Evolutionary conservation across 1,140 invertebrate species (phyloP).

Genomic region (Fragariocoptes setiger): DNA sequence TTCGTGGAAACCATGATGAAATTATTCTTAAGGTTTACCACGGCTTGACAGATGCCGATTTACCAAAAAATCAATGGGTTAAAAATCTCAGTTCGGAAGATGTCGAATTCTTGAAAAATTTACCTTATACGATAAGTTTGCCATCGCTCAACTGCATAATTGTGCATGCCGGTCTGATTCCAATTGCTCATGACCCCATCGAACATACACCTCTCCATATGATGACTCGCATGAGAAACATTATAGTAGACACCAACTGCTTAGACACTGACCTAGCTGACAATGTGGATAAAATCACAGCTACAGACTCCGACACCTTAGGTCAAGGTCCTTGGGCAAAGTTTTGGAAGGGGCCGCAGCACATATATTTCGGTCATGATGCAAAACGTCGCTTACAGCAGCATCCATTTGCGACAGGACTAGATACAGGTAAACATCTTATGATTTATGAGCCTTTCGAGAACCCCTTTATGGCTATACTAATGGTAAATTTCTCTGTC

Average conservation of each 20-base stretch:
- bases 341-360: constrained; percentile 16
- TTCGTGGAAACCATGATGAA: constrained; percentile 13
- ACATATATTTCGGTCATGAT: constrained; percentile 20
- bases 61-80: constrained; percentile 14
- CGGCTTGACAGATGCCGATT: constrained; percentile 8
- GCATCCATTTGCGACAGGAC: constrained; percentile 15
- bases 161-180: constrained; percentile 19
- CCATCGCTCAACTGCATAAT: constrained; percentile 14
- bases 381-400: constrained; percentile 14
- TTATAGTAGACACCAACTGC: constrained; percentile 10
- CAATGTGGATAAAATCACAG: constrained; percentile 6
- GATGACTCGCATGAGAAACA: constrained; percentile 16
- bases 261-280: constrained; percentile 7
- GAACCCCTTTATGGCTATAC: constrained; percentile 12
- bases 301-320: constrained; percentile 9
- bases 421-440: constrained; percentile 19
- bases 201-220: constrained; percentile 13
- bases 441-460: constrained; percentile 15
- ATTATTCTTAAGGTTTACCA: constrained; percentile 10
- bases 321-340: constrained; percentile 17
- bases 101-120: constrained; percentile 13
- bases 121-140: constrained; percentile 17
- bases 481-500: constrained; percentile 3
- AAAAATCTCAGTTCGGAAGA: constrained; percentile 13
- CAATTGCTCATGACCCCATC: constrained; percentile 12